phyloP scores from a whole-genome alignment of 2,888 invertebrate species.

The Pteria penguin region DNA sequence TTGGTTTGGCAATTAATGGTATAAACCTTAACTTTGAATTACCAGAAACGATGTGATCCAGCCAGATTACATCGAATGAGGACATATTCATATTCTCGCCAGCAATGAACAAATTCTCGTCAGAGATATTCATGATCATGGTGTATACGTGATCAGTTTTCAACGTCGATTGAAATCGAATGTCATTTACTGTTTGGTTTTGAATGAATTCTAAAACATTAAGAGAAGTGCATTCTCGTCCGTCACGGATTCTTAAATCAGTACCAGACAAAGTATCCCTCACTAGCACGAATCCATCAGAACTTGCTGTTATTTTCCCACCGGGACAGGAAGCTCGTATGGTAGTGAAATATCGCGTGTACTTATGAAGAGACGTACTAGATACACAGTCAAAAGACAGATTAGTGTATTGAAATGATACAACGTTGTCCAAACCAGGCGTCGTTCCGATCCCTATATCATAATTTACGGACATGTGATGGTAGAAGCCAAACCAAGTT shows the following conservation, averaged over 20 bases:
- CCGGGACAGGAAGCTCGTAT: slow-evolving; percentile 26
- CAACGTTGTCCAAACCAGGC: slow-evolving; percentile 21
- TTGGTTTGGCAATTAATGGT: not conserved
- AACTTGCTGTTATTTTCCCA: slow-evolving; percentile 13
- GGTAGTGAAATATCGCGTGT: slow-evolving; percentile 16
- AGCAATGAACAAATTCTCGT: too few species aligned
- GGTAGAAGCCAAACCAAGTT: slow-evolving; percentile 41
- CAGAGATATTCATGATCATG: not conserved
- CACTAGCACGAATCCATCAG: slow-evolving; percentile 33
- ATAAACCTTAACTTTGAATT: not conserved
- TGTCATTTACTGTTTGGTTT: not conserved
- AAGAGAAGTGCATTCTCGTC: not conserved
- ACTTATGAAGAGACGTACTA: not conserved
- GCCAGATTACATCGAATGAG: slow-evolving; percentile 7
- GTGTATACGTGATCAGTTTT: not conserved
- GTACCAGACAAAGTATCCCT: not conserved
- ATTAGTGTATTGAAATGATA: not conserved
- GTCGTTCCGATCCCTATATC: slow-evolving; percentile 30
- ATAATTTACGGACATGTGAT: slow-evolving; percentile 24
- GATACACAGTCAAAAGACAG: not conserved
- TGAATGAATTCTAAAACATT: not conserved
- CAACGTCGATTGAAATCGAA: not conserved
- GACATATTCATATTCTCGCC: too few species aligned
- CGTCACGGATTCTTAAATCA: not conserved
- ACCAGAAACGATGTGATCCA: too few species aligned